Evolutionary conservation across 2,113 vertebrate genomes (phyloP).

Genomic region (Elanoides forficatus): DNA sequence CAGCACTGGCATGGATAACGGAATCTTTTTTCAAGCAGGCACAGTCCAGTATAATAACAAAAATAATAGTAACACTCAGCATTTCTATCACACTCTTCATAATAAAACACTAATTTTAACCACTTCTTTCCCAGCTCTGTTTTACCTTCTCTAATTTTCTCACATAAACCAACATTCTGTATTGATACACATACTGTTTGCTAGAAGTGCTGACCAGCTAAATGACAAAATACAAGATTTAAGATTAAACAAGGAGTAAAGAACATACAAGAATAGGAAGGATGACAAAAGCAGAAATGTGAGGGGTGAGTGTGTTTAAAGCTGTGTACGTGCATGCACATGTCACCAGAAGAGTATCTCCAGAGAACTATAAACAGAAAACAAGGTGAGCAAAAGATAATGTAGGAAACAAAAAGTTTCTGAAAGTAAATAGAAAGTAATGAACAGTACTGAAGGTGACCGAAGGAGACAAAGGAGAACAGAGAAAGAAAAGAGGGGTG

Average conservation of each 20-base stretch:
- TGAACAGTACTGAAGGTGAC: background rate
- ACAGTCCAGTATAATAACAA: background rate
- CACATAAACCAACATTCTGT: background rate
- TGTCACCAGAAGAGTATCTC: fast-evolving
- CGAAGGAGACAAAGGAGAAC: background rate
- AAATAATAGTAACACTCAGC: background rate
- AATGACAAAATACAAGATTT: background rate
- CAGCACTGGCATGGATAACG: background rate
- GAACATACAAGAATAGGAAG: background rate
- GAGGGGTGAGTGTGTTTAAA: background rate
- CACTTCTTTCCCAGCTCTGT: background rate
- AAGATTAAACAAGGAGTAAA: background rate
- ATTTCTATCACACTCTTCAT: background rate
- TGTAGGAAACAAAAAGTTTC: background rate
- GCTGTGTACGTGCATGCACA: fast-evolving
- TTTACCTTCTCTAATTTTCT: background rate
- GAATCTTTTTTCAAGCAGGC: background rate
- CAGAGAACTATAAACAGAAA: background rate
- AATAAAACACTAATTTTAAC: background rate
- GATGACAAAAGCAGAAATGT: background rate
- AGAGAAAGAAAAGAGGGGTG: background rate
- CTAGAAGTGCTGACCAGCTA: background rate
- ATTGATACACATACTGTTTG: background rate
- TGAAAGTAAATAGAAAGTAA: background rate
- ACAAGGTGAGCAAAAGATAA: background rate